These are phyloP conservation scores for Cylas formicarius DNA, from an alignment of 1,140 invertebrate genomes.

Conservation along the genomic window DNA sequence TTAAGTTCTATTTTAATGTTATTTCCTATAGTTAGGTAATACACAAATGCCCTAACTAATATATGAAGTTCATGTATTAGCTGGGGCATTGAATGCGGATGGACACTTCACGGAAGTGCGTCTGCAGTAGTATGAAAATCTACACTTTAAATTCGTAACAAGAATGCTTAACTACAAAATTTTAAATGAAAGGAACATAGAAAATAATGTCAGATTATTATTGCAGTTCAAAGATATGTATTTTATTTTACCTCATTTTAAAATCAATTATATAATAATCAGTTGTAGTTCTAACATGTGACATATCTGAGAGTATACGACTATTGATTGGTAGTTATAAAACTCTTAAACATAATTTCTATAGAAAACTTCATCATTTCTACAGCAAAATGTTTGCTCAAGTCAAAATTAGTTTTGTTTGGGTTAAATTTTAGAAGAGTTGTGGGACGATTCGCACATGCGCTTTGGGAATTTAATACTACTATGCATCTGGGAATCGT, in stretches of 20 bases:
- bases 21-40: not conserved
- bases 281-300: not conserved
- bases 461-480: too few species aligned
- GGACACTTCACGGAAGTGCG: constrained; percentile 10
- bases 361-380: not conserved
- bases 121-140: not conserved
- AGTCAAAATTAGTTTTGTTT: too few species aligned
- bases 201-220: constrained; percentile 13
- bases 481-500: too few species aligned
- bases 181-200: constrained; percentile 12
- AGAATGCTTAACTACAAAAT: constrained; percentile 28
- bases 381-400: too few species aligned
- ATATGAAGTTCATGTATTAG: too few species aligned
- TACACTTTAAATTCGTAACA: constrained; percentile 38
- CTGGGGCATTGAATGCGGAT: too few species aligned
- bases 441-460: too few species aligned
- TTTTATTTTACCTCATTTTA: not conserved
- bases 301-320: not conserved
- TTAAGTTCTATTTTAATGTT: not conserved
- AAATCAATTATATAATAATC: not conserved
- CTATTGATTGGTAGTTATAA: not conserved
- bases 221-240: constrained; percentile 26
- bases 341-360: not conserved
- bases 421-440: too few species aligned
- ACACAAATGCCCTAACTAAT: too few species aligned